These are phyloP conservation scores for Amphimallon solstitiale DNA, from an alignment of 2,888 invertebrate species.

Conservation along the genomic window DNA sequence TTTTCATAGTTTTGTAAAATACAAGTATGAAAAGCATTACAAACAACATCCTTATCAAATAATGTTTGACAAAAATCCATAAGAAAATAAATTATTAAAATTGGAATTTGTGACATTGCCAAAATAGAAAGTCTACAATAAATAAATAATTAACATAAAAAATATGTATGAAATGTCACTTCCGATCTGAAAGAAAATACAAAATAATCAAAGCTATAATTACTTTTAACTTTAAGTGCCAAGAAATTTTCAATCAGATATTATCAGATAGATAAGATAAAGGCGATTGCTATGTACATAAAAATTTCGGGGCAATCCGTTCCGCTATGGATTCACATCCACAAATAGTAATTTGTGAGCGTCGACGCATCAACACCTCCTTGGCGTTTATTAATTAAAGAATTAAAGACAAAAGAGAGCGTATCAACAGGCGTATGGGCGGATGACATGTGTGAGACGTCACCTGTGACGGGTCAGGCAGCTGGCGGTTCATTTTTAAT, in stretches of 20 bases:
- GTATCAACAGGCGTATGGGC: conserved; percentile 52
- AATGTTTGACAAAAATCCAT: no score
- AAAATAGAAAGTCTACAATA: no score
- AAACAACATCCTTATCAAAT: no score
- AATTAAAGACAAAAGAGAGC: conserved; percentile 56
- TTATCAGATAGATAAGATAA: not conserved
- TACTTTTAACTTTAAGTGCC: no score
- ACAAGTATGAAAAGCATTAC: no score
- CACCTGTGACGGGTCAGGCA: conserved; percentile 54
- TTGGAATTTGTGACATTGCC: no score
- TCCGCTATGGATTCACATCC: conserved; percentile 15
- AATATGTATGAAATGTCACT: no score
- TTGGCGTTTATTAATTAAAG: conserved; percentile 56
- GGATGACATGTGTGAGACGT: conserved; percentile 58
- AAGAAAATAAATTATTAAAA: no score
- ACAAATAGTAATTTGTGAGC: conserved; percentile 31
- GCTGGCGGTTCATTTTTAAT: conserved; percentile 61
- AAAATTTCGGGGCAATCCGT: conserved; percentile 17
- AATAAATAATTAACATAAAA: no score
- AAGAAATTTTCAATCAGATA: not conserved
- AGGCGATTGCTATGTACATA: not conserved
- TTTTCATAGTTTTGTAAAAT: no score
- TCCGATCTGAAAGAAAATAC: no score
- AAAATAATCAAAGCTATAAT: no score
- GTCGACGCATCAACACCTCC: conserved; percentile 52